Conservation (phyloP, 2,797 vertebrate genomes). For the Neostethus bicornis region DNA sequence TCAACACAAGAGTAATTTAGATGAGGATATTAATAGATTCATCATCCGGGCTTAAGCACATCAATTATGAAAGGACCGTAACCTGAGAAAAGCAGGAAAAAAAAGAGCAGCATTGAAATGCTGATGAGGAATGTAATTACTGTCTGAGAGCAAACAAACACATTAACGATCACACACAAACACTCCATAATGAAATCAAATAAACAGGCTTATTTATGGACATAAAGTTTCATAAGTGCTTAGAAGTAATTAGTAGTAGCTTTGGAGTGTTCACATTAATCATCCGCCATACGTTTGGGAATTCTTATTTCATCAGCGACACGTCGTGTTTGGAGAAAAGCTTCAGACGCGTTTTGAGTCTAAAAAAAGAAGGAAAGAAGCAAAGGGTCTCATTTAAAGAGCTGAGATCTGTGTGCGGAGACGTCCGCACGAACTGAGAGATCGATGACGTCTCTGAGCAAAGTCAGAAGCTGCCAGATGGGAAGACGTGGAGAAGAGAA, state of each 20-base stretch:
- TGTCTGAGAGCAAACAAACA: constrained; percentile 68
- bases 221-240: constrained; percentile 60
- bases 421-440: no score
- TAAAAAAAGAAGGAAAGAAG: no score
- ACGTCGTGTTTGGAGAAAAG: constrained; percentile 47
- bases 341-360: no score
- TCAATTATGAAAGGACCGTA: constrained; percentile 73
- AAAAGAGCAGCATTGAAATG: constrained; percentile 67
- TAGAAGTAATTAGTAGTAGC: constrained; percentile 65
- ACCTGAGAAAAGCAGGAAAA: constrained; percentile 63
- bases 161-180: constrained; percentile 67
- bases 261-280: constrained; percentile 60
- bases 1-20: constrained; percentile 71
- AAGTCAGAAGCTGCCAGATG: no score
- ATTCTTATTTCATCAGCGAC: constrained; percentile 53
- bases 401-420: no score
- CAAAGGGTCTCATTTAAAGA: no score
- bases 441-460: no score
- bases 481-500: no score
- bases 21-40: constrained; percentile 78
- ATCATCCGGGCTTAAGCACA: constrained; percentile 67
- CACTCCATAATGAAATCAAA: constrained; percentile 66
- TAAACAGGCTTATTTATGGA: constrained; percentile 71
- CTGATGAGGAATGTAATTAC: constrained; percentile 76
- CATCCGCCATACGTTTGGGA: constrained; percentile 30